Percentiles rank a stretch among this genome's conserved stretches.
phyloP scores from a whole-genome alignment of 2,113 vertebrate genomes.

The Trogon melanurus region DNA sequence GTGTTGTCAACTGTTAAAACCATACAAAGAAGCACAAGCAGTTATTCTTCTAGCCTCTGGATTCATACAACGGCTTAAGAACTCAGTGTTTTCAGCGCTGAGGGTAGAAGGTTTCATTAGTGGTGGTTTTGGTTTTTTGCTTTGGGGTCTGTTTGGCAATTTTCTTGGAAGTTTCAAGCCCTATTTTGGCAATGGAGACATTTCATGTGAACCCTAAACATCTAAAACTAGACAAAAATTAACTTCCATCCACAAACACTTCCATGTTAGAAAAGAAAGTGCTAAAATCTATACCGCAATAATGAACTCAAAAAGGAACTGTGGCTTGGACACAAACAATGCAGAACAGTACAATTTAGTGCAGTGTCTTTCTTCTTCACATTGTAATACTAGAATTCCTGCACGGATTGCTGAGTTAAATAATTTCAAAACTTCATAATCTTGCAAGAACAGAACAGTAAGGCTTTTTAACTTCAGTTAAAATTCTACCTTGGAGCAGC shows the following conservation, averaged over 20 bases:
- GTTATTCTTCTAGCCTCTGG: not conserved
- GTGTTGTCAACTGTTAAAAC: not conserved
- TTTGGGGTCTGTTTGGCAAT: not conserved
- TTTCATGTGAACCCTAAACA: not conserved
- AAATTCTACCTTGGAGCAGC: not conserved
- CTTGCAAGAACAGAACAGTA: not conserved
- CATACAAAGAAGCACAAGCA: accelerated
- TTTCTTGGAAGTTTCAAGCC: not conserved
- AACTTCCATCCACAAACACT: not conserved
- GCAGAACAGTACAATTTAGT: not conserved
- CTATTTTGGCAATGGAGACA: not conserved
- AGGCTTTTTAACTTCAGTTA: not conserved
- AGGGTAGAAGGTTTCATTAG: not conserved
- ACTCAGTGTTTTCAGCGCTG: not conserved
- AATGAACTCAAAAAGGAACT: not conserved
- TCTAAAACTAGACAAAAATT: not conserved
- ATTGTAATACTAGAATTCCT: not conserved
- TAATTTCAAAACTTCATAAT: not conserved
- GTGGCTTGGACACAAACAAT: not conserved
- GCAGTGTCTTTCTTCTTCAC: not conserved
- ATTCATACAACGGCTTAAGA: not conserved
- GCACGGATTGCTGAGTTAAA: not conserved
- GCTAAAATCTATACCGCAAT: not conserved
- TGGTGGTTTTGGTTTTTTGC: not conserved
- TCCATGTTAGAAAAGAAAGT: not conserved